Percentiles rank a stretch among this genome's conserved stretches.
Conservation (phyloP, 2,113 vertebrate species). For the Conger conger region DNA sequence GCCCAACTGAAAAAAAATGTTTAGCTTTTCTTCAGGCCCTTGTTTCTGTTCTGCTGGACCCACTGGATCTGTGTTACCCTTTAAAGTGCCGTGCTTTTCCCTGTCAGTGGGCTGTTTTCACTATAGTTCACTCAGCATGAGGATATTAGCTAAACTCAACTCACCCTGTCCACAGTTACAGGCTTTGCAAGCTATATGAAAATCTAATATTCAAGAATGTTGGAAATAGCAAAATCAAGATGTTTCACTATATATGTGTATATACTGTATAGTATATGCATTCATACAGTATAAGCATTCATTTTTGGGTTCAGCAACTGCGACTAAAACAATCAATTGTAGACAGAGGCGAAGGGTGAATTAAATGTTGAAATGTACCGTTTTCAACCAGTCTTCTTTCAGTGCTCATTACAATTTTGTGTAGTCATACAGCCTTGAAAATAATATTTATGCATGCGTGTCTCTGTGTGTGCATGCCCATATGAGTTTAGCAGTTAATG, state of each 20-base stretch:
- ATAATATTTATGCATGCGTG: not conserved
- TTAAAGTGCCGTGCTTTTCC: slow-evolving; percentile 29
- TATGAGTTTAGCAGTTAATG: not conserved
- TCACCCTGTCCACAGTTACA: not conserved
- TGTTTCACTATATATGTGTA: slow-evolving; percentile 8
- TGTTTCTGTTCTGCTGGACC: slow-evolving; percentile 50
- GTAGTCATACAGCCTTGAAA: slow-evolving; percentile 7
- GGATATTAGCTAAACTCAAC: slow-evolving; percentile 14
- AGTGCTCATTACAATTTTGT: not conserved
- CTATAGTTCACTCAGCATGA: slow-evolving; percentile 34
- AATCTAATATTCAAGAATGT: slow-evolving; percentile 35
- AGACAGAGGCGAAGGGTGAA: not conserved
- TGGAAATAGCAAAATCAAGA: not conserved
- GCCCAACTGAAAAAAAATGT: slow-evolving; percentile 30
- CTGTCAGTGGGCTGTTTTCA: slow-evolving; percentile 36
- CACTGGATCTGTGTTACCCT: slow-evolving; percentile 35
- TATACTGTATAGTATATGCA: not conserved
- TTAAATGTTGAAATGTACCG: not conserved
- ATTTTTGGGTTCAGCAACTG: no score
- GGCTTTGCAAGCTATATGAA: slow-evolving; percentile 21
- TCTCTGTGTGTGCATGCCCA: not conserved
- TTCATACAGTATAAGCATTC: not conserved
- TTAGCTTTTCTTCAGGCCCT: slow-evolving; percentile 63
- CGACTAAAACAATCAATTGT: not conserved
- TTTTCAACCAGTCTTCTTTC: slow-evolving; percentile 5